Evolutionary conservation across 2,797 vertebrate genomes (phyloP).

Genomic region (Clarias fuscus): DNA sequence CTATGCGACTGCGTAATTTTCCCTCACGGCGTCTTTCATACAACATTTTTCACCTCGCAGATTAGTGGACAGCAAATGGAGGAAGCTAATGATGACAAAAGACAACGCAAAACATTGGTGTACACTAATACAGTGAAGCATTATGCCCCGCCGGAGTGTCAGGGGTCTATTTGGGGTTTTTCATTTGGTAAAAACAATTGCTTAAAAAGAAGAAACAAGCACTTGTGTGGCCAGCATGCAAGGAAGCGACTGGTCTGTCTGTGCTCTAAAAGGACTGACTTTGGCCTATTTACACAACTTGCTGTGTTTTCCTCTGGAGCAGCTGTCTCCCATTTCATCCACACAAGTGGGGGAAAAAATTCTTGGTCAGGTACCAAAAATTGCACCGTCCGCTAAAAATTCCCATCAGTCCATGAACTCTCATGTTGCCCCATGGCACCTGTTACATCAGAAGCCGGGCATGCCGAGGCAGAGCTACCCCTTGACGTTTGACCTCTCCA

Average conservation of each 20-base stretch:
- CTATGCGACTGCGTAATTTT: constrained; percentile 25
- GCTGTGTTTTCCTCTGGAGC: constrained; percentile 51
- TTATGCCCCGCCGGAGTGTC: too few species aligned
- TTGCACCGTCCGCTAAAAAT: constrained; percentile 25
- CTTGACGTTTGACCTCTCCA: constrained; percentile 3
- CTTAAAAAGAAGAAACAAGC: constrained; percentile 50
- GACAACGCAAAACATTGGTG: neutral
- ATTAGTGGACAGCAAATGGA: neutral
- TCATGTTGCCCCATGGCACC: constrained; percentile 67
- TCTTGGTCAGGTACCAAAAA: constrained; percentile 33
- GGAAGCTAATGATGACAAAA: neutral
- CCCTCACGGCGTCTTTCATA: constrained; percentile 6
- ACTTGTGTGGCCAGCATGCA: constrained; percentile 1
- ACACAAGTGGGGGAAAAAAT: constrained; percentile 39
- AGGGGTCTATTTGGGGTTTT: too few species aligned
- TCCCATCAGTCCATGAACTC: constrained; percentile 54
- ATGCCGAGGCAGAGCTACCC: constrained; percentile 2
- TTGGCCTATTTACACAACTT: constrained; percentile 64
- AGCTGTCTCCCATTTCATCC: constrained; percentile 65
- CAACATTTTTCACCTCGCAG: neutral
- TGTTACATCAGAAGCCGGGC: constrained; percentile 57
- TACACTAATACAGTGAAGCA: neutral
- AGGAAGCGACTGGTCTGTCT: constrained; percentile 35
- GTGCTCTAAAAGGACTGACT: constrained; percentile 48
- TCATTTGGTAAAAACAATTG: constrained; percentile 45